Base-by-base conservation (phyloP, 2,113 vertebrate species). In the Ameiurus melas region DNA sequence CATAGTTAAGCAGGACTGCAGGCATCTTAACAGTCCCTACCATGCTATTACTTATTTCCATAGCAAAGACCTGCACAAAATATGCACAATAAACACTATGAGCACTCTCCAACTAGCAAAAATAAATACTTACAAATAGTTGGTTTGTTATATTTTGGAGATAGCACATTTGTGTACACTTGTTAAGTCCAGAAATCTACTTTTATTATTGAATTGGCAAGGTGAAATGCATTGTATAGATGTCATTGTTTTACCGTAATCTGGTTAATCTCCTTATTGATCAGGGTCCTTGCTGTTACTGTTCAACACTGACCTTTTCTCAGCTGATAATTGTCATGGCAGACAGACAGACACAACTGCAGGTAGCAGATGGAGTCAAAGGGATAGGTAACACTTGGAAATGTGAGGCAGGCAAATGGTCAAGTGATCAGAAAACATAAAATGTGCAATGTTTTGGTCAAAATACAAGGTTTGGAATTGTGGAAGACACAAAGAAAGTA, bases 21-120 rank as follows among this genome's bases (percentile, higher is more conserved):
- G 80, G 58, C 73, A 73, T 90, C 91, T 91, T 92, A 92, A 94
- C 89, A 73, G 88, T 20, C 85, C 36, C 86, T 86, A 89, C 53
- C 4, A 33, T 4, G 78, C 86, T 90, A 87, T 91, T 84, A 91
- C 89, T 90, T 89, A 88, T 88, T 90, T 77, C 60, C 78, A 87
- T 36, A 71, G 89, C 73, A 92, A 91, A 91, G 88, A 88, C 88
- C 89, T 86, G 79, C 91, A 87, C 58, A 86, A 60, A 89, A 91
- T 89, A 92, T 78, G 87, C 78, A 90, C 33, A 83, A 57, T n/a
- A 53, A 51, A 53, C 22, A n/a, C 75, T 27, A 27, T 27, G 14
- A 25, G 39, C 4, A 77, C 17, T 17, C 7, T 73, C 66, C 6
- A 30, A 83, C 57, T 19, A 16, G 36, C 47, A 68, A 39, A 81